phyloP scores from a whole-genome alignment of 2,888 invertebrate species.

The Neelides folsomi region DNA sequence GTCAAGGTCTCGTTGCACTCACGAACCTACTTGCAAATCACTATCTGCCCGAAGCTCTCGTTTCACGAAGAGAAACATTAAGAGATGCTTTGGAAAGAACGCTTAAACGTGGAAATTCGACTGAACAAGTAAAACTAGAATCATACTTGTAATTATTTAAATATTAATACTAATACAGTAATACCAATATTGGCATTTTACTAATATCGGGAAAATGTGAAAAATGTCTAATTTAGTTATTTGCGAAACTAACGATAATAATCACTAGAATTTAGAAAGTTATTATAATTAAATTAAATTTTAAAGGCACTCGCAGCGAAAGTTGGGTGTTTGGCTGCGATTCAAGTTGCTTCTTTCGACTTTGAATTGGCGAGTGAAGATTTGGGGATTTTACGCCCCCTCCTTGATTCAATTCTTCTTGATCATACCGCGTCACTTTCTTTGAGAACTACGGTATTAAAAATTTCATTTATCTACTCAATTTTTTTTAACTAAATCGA shows the following conservation, averaged over 20 bases:
- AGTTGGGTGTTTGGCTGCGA: slow-evolving; percentile 19
- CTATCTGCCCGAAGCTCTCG: slow-evolving; percentile 26
- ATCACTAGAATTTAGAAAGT: no score
- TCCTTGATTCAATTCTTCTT: slow-evolving; percentile 20
- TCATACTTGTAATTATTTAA: no score
- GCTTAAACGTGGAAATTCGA: slow-evolving; percentile 25
- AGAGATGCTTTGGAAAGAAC: slow-evolving; percentile 28
- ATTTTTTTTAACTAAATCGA: no score
- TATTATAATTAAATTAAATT: no score
- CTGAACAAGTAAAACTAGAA: slow-evolving; percentile 27
- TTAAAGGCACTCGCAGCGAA: slow-evolving; percentile 14
- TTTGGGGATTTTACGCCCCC: slow-evolving; percentile 23
- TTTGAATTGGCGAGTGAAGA: slow-evolving; percentile 28
- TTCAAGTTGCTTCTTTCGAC: slow-evolving; percentile 29
- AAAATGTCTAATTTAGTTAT: no score
- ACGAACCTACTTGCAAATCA: slow-evolving; percentile 22
- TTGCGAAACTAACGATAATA: no score
- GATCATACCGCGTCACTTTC: slow-evolving; percentile 27
- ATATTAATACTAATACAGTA: no score
- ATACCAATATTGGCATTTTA: no score
- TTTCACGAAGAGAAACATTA: slow-evolving; percentile 26
- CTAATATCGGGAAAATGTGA: no score
- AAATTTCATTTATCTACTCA: no score
- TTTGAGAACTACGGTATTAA: slow-evolving; percentile 25
- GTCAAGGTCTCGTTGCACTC: slow-evolving; percentile 34